phyloP scores from a whole-genome alignment of 2,113 vertebrate species.

The Echinops telfairi region DNA sequence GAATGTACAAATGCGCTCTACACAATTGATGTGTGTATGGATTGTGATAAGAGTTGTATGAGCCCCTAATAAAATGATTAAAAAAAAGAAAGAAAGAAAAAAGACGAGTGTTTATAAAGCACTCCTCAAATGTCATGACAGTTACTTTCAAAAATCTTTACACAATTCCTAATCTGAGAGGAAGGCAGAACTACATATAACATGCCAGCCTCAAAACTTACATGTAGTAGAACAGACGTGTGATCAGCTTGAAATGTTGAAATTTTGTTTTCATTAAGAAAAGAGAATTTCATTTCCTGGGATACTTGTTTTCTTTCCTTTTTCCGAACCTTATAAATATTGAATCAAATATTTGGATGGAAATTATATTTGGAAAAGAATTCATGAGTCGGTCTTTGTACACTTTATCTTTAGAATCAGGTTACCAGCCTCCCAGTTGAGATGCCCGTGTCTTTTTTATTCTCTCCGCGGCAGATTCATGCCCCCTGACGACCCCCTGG shows the following conservation, averaged over 20 bases:
- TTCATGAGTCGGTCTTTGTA: background rate
- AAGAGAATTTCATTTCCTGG: background rate
- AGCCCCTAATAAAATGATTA: too few relatives aligned
- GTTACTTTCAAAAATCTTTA: background rate
- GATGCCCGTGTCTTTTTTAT: background rate
- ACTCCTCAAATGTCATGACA: background rate
- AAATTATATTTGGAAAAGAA: conserved; percentile 2
- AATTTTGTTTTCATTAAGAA: conserved; percentile 58
- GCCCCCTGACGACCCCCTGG: conserved; percentile 98
- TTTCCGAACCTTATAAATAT: background rate
- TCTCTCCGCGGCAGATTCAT: conserved; percentile 91
- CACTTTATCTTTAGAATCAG: conserved; percentile 13
- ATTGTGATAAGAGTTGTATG: too few relatives aligned
- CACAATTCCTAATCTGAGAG: background rate
- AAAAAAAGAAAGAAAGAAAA: too few relatives aligned
- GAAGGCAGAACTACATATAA: conserved; percentile 3
- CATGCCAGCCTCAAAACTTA: background rate
- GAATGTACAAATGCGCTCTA: too few relatives aligned
- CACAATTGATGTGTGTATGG: too few relatives aligned
- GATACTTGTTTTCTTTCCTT: background rate
- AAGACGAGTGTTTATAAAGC: background rate
- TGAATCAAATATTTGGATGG: conserved; percentile 52
- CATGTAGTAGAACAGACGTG: conserved; percentile 41
- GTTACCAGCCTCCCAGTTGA: background rate
- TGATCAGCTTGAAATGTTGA: background rate